Evolutionary conservation across 1,140 invertebrate genomes (phyloP).

Genomic region (Lamellibrachia luymesi): DNA sequence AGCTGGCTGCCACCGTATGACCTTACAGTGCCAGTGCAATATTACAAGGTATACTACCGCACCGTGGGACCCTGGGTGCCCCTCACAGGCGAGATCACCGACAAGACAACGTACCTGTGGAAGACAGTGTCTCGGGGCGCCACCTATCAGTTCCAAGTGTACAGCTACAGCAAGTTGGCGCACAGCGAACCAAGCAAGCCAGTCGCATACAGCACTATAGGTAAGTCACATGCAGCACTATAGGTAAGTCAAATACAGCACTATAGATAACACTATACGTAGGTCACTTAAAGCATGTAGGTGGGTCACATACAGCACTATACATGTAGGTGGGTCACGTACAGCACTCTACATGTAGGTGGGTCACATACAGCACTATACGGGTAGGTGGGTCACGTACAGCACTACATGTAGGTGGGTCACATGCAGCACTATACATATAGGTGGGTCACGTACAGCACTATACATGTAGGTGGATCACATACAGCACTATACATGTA

Average conservation of each 20-base stretch:
- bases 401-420: too few species aligned
- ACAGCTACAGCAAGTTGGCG: background rate
- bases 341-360: background rate
- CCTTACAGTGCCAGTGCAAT: slow-evolving; percentile 69
- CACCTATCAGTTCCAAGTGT: slow-evolving; percentile 26
- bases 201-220: background rate
- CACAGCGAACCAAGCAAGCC: slow-evolving; percentile 9
- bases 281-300: background rate
- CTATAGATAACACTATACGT: background rate
- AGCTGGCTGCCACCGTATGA: slow-evolving; percentile 81
- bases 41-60: slow-evolving; percentile 87
- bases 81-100: slow-evolving; percentile 79
- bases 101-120: slow-evolving; percentile 65
- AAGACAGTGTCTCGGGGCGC: slow-evolving; percentile 25
- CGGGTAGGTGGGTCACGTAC: too few species aligned
- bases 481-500: too few species aligned
- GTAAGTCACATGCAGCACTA: background rate
- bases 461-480: too few species aligned
- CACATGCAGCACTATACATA: too few species aligned
- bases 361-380: background rate
- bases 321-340: background rate
- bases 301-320: too few species aligned
- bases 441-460: too few species aligned
- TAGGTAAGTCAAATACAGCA: background rate
- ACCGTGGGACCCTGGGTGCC: slow-evolving; percentile 74